A percentile compares a stretch with the other conserved stretches of the same genome.
Evolutionary conservation across 2,888 invertebrate genomes (phyloP).

Genomic region (Parochlus steinenii): DNA sequence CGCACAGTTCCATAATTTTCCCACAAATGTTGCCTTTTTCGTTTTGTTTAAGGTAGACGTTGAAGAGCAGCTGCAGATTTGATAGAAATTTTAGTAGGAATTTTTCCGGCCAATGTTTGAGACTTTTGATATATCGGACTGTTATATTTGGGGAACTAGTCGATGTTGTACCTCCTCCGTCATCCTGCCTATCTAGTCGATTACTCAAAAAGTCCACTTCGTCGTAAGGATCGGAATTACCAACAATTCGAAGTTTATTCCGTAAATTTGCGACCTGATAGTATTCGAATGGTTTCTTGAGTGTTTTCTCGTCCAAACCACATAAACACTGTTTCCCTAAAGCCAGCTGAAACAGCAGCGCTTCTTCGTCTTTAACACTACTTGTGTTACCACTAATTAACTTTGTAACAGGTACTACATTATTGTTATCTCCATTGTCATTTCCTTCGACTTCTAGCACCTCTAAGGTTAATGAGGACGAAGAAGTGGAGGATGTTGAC

Average conservation of each 20-base stretch:
- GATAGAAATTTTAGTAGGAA: conserved; percentile 63
- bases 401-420: not conserved
- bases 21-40: conserved; percentile 67
- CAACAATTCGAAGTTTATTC: not conserved
- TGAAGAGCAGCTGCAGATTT: conserved; percentile 66
- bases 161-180: not conserved
- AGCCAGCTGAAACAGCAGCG: conserved; percentile 44
- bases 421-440: conserved; percentile 7
- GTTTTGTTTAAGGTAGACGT: conserved; percentile 71
- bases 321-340: conserved; percentile 65
- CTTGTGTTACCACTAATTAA: conserved; percentile 15
- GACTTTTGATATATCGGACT: conserved; percentile 9
- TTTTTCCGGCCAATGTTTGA: conserved; percentile 39
- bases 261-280: not conserved
- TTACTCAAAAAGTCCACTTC: too few species aligned
- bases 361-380: conserved; percentile 27
- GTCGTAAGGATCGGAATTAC: too few species aligned
- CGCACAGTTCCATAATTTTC: conserved; percentile 61
- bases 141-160: not conserved
- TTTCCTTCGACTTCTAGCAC: not conserved
- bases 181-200: too few species aligned
- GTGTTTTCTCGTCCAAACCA: conserved; percentile 49
- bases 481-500: conserved; percentile 6
- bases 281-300: conserved; percentile 50
- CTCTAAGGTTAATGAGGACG: too few species aligned